These are phyloP conservation scores for Agelas oroides DNA, from an alignment of 37 sponge, comb jelly and placozoan genomes.

Conservation along the genomic window DNA sequence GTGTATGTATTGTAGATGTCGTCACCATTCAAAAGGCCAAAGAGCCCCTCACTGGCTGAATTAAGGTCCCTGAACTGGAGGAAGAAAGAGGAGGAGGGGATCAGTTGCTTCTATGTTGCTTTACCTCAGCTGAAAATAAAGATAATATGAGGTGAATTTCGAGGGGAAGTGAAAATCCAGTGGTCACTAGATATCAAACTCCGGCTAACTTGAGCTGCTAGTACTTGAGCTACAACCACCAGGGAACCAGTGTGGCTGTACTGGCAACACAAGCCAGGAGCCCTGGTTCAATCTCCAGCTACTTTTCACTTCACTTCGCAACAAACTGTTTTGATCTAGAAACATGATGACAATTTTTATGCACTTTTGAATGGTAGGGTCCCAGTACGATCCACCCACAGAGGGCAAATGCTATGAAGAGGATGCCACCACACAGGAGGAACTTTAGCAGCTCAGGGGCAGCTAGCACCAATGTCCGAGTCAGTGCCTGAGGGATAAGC, in stretches of 20 bases:
- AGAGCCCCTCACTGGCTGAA: conserved; percentile 38
- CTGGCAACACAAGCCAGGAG: too few relatives aligned
- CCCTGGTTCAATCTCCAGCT: too few relatives aligned
- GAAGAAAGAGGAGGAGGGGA: background rate
- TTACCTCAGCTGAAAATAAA: background rate
- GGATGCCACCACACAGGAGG: conserved; percentile 52
- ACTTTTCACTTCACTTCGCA: too few relatives aligned
- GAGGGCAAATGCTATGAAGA: conserved; percentile 57
- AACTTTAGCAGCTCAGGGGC: conserved; percentile 65
- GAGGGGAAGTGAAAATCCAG: too few relatives aligned
- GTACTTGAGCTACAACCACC: too few relatives aligned
- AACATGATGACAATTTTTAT: too few relatives aligned
- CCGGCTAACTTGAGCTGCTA: too few relatives aligned
- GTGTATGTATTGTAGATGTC: conserved; percentile 46
- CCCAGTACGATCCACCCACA: conserved; percentile 58
- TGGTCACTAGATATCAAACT: too few relatives aligned
- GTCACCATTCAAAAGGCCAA: conserved; percentile 69
- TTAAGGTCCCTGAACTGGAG: conserved; percentile 18
- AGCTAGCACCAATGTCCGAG: conserved; percentile 55
- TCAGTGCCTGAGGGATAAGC: conserved; percentile 38
- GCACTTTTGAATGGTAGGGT: conserved; percentile 43
- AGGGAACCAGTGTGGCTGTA: too few relatives aligned
- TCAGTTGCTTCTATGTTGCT: background rate
- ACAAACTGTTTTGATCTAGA: too few relatives aligned
- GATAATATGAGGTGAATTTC: too few relatives aligned